Base-by-base conservation (phyloP, 2,888 invertebrate species). In the Perizoma affinitatum region DNA sequence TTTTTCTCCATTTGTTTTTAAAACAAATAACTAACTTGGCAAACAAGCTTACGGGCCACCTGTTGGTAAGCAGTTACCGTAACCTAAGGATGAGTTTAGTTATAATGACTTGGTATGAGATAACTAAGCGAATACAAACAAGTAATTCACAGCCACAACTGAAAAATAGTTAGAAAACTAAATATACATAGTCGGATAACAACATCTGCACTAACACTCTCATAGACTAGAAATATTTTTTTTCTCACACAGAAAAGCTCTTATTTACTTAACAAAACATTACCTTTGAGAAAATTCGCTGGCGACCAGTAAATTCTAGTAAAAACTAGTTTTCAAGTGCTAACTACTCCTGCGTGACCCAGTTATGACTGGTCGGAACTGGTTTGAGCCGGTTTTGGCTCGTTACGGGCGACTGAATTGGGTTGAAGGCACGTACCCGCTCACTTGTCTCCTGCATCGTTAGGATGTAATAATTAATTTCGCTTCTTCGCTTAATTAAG, bases 361-460 rank as follows among this genome's bases (percentile, higher is more conserved):
- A 71, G 76, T 73, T 76, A 66, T 63, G 61, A 42, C 63, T 64
- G 67, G 72, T 54, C 61, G 38, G 57, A 47, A 63, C 72, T 67
- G 69, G 74, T 70, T 63, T 10, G 36, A 38, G 42, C 59, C 50
- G 59, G 68, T 65, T 68, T 80, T 75, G 73, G 76, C 76, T 80
- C 76, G 78, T 78, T 79, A 77, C 67, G 53, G 65, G 58, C 61
- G 58, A 67, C 65, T 46, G 65, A 71, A 71, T 55, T 58, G 68
- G 63, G 56, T 72, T 71, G 64, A 63, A 76, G 74, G 70, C 80
- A 80, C 79, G 80, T 79, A 70, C 67, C 61, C 54, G 48, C 61
- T 68, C 67, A 69, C 76, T 74, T 74, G 70, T 68, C 70, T 72
- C 50, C 54, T 68, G 63, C 70, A 66, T 71, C 69, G 69, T 76